Evolutionary conservation across 1,140 invertebrate genomes (phyloP).

Genomic region (Caenorhabditis latens): DNA sequence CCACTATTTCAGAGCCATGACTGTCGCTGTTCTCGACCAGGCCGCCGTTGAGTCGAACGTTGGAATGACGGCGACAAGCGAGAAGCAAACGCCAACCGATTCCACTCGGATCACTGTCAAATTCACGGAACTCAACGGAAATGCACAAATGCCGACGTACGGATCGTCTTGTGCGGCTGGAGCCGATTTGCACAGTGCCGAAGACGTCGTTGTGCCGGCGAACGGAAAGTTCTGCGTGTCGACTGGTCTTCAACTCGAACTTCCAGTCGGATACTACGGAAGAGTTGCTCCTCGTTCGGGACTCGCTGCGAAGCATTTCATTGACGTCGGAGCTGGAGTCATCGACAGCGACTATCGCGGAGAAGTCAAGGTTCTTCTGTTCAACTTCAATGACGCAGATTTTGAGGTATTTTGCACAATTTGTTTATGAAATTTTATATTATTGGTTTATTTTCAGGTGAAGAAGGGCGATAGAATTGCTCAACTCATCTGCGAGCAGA

Average conservation of each 20-base stretch:
- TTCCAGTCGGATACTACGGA: slow-evolving; percentile 82
- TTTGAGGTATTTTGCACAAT: slow-evolving; percentile 59
- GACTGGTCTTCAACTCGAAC: slow-evolving; percentile 88
- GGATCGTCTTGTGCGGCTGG: slow-evolving; percentile 90
- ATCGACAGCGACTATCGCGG: slow-evolving; percentile 94
- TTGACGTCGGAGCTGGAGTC: slow-evolving; percentile 96
- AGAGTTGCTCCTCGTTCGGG: slow-evolving; percentile 95
- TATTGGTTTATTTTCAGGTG: slow-evolving; percentile 47
- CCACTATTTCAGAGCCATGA: neutral
- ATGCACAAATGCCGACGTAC: slow-evolving; percentile 86
- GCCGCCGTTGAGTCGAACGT: neutral
- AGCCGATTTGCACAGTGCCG: slow-evolving; percentile 91
- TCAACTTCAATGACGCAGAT: slow-evolving; percentile 82
- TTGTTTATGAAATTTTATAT: slow-evolving; percentile 19
- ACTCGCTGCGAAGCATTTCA: slow-evolving; percentile 92
- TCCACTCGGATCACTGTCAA: slow-evolving; percentile 78
- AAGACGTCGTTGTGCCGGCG: slow-evolving; percentile 86
- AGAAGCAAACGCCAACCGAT: neutral
- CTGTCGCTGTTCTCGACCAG: neutral
- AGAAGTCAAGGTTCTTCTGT: slow-evolving; percentile 91
- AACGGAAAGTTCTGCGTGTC: slow-evolving; percentile 87
- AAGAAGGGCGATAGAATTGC: slow-evolving; percentile 91
- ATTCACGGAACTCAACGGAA: slow-evolving; percentile 85
- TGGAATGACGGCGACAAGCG: neutral
- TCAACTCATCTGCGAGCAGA: slow-evolving; percentile 94